Percentiles rank a stretch among this genome's conserved stretches.
Conservation (phyloP, 37 sponge, comb jelly and placozoan genomes). For the Agelas oroides region DNA sequence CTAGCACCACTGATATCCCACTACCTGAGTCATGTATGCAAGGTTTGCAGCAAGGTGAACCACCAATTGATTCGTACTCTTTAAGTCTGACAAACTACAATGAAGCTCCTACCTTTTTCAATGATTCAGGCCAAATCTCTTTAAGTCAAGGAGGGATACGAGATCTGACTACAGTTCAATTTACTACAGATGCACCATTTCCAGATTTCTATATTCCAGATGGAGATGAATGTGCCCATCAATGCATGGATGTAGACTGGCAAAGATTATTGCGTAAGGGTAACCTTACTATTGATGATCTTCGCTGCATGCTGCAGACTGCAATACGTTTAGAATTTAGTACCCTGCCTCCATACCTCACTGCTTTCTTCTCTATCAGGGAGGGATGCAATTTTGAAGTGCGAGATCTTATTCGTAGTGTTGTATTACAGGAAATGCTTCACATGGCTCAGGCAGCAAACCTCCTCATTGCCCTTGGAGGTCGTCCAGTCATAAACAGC, state of each 20-base stretch:
- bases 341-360: constrained; percentile 50
- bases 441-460: constrained; percentile 57
- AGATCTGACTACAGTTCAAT: no score
- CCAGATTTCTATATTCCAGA: not conserved
- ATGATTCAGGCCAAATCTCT: no score
- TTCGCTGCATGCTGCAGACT: constrained; percentile 21
- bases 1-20: not conserved
- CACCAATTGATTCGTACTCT: no score
- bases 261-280: no score
- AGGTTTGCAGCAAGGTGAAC: no score
- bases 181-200: no score
- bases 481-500: constrained; percentile 41
- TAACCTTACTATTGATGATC: not conserved
- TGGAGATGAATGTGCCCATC: not conserved
- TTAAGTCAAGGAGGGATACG: no score
- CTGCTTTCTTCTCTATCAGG: constrained; percentile 36
- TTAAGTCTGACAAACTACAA: no score
- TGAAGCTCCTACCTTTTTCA: no score
- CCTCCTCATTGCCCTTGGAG: constrained; percentile 41
- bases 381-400: constrained; percentile 33
- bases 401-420: constrained; percentile 13
- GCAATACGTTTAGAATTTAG: constrained; percentile 33
- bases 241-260: no score
- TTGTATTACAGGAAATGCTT: constrained; percentile 53
- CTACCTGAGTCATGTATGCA: no score